Percentiles rank a stretch among this genome's conserved stretches.
Conservation (phyloP, 92 coral and sea anemone species). For the Isaurus tuberculatus region DNA sequence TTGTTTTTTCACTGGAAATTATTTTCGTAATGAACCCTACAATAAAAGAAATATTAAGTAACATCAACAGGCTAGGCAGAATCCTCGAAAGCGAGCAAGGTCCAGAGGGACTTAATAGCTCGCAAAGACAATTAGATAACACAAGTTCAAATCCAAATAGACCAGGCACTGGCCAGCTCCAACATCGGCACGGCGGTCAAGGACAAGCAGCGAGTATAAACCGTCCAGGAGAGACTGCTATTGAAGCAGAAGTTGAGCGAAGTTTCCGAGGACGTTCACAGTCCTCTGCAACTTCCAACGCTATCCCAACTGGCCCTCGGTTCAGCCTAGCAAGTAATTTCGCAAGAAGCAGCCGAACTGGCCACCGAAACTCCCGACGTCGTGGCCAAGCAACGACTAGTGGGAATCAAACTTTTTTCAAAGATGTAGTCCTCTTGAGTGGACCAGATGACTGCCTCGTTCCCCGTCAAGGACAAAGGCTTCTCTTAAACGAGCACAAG, state of each 20-base stretch:
- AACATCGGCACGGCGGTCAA: not conserved
- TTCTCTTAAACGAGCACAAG: not conserved
- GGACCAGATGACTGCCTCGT: not conserved
- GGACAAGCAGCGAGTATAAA: not conserved
- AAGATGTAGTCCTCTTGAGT: not conserved
- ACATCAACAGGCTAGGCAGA: too few species aligned
- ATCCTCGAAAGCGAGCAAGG: too few species aligned
- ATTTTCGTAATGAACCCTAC: too few species aligned
- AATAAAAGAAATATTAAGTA: too few species aligned
- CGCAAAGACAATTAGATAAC: too few species aligned
- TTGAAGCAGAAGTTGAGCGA: constrained; percentile 2
- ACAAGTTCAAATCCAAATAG: not conserved
- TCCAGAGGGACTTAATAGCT: too few species aligned
- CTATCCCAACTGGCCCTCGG: not conserved
- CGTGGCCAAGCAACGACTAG: not conserved
- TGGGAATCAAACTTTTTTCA: not conserved
- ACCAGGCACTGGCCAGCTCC: not conserved
- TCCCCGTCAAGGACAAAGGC: not conserved
- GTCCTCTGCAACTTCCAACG: not conserved
- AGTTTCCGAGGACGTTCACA: not conserved
- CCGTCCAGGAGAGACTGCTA: not conserved
- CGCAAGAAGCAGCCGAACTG: not conserved
- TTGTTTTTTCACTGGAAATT: too few species aligned
- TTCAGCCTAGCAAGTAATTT: too few species aligned
- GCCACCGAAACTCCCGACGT: not conserved